Conservation (phyloP, 2,797 vertebrate genomes). For the Catostomus latipinnis region DNA sequence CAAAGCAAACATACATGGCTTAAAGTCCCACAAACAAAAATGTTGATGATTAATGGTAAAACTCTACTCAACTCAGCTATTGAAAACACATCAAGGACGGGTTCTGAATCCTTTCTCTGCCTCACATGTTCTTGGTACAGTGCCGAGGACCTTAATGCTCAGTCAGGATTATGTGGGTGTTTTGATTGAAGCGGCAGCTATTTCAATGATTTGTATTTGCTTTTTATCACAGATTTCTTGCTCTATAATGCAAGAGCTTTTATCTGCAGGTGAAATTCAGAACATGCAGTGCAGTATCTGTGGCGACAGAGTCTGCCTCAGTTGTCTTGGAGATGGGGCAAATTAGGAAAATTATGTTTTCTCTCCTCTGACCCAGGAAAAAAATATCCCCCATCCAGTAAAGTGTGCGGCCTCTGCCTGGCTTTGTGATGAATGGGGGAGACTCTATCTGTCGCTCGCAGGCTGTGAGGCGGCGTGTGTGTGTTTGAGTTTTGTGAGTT, state of each 20-base stretch:
- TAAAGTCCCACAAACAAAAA: too few relatives aligned
- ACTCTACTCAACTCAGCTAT: neutral
- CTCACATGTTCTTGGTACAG: neutral
- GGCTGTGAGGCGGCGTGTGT: conserved; percentile 19
- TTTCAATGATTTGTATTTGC: conserved; percentile 28
- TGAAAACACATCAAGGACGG: conserved; percentile 40
- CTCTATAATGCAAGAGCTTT: neutral
- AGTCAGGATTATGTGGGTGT: conserved; percentile 35
- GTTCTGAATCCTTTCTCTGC: neutral
- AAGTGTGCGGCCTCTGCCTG: conserved; percentile 13
- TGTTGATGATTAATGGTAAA: too few relatives aligned
- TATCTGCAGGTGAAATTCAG: conserved; percentile 35
- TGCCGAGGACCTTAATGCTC: conserved; percentile 25
- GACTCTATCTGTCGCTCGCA: conserved; percentile 43
- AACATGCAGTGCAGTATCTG: neutral
- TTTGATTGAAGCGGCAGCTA: conserved; percentile 6
- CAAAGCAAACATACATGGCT: too few relatives aligned
- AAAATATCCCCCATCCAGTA: conserved; percentile 25
- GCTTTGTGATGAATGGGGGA: conserved; percentile 29
- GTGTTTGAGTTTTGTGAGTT: neutral
- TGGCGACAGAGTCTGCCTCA: conserved; percentile 34
- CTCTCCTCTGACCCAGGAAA: neutral
- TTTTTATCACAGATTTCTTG: conserved; percentile 29
- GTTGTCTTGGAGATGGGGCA: conserved; percentile 11
- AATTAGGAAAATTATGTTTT: conserved; percentile 38